Evolutionary conservation across 2,888 invertebrate species (phyloP), one percentile per base, ranked within the genome.

Genomic region (Ophion slaviceki): DNA sequence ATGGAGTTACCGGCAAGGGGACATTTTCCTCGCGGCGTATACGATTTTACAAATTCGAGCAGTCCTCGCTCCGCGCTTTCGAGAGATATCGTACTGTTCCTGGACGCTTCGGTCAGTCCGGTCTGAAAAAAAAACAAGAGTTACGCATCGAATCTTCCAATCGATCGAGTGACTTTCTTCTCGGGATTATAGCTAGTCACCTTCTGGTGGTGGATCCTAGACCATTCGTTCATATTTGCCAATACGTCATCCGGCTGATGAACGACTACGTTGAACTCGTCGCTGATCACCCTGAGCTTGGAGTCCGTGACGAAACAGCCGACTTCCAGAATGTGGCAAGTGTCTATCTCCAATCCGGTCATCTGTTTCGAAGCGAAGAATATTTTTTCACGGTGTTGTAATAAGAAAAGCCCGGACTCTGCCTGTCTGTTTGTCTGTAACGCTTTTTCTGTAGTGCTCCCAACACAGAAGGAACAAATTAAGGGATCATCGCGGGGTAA

Each of bases 1-100:
- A 99, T 95, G 77, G 97, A 96, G 94, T 98, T 99, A 0, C 99
- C 99, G 11, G 97, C 98, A 71, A 99, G 91, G 0, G 98, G 97
- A 90, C 97, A 97, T 85, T 94, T 94, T 20, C 96, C 96, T 91
- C 94, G 89, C 1, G 94, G 94, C 59, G 95, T 91, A 85, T 94
- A 89, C 74, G 94, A 95, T 87, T 95, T 94, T 0, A 99, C 92
- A 94, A 98, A 98, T 0, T 96, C 91, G n/a, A 98, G 91, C 36
- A 99, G 90, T 90, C 95, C 92, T 14, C 95, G 92, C 92, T 99
- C 98, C 0, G 98, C 99, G 85, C 96, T 95, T 80, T 94, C 91
- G 5, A 97, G 87, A 0, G 96, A 95, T 61, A 97, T 94, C 53
- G 94, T 95, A 78, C 99, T 99, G 70, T 95, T 95, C 78, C 95